These are phyloP conservation scores for Hybognathus amarus DNA, from an alignment of 2,797 vertebrate genomes.

Conservation along the genomic window DNA sequence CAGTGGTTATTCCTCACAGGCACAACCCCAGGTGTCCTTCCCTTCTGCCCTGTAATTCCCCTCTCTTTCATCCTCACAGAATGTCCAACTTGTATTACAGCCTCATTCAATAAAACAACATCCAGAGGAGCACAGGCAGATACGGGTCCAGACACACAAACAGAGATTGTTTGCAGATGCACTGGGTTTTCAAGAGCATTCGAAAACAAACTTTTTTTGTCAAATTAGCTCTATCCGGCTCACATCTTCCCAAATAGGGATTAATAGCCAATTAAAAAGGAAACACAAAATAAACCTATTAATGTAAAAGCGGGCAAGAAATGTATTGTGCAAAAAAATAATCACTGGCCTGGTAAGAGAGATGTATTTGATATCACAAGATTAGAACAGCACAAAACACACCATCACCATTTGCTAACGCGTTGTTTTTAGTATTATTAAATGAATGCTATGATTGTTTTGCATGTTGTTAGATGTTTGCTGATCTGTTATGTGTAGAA, in stretches of 20 bases:
- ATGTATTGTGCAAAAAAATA: constrained; percentile 43
- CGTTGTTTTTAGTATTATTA: background rate
- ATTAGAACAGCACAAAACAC: constrained; percentile 24
- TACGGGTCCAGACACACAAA: background rate
- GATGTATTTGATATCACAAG: constrained; percentile 48
- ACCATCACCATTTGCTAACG: background rate
- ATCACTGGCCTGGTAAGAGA: constrained; percentile 17
- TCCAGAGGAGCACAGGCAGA: constrained; percentile 27
- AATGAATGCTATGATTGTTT: background rate
- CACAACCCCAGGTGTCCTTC: constrained; percentile 69
- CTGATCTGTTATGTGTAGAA: background rate
- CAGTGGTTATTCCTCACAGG: constrained; percentile 63
- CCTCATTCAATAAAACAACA: constrained; percentile 40
- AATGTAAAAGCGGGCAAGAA: background rate
- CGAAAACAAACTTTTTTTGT: background rate
- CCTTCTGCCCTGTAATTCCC: constrained; percentile 63
- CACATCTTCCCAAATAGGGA: background rate
- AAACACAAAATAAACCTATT: constrained; percentile 8
- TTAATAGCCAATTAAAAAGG: background rate
- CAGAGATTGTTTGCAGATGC: constrained; percentile 39
- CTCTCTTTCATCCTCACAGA: constrained; percentile 53
- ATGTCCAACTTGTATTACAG: constrained; percentile 46
- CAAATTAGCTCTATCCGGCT: background rate
- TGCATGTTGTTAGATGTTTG: background rate
- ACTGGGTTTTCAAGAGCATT: background rate